phyloP scores from a whole-genome alignment of 2,113 vertebrate species.

The Phainopepla nitens region DNA sequence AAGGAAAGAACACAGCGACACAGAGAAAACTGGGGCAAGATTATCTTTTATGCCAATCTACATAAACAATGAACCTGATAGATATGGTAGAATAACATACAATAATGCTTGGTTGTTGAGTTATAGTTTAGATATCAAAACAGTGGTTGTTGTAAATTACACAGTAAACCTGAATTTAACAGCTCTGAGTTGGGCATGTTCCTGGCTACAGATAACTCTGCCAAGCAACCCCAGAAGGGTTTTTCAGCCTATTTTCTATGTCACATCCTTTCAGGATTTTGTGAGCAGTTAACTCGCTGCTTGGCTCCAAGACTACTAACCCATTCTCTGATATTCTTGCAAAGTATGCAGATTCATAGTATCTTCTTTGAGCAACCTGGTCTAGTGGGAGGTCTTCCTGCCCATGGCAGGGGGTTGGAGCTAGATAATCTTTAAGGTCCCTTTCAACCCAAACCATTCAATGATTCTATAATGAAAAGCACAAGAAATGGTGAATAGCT shows the following conservation, averaged over 20 bases:
- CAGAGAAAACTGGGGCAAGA: constrained; percentile 28
- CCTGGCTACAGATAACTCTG: neutral
- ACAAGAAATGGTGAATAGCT: neutral
- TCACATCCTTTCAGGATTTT: neutral
- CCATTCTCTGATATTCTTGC: neutral
- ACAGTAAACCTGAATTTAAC: neutral
- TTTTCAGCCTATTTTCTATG: neutral
- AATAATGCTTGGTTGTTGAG: neutral
- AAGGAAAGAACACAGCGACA: constrained; percentile 73
- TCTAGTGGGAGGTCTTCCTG: neutral
- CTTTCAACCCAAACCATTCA: neutral
- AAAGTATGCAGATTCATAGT: neutral
- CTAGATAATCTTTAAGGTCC: neutral
- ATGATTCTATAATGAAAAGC: neutral
- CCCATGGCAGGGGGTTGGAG: neutral
- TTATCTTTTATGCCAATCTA: constrained; percentile 33
- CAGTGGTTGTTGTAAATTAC: neutral
- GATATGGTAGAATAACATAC: neutral
- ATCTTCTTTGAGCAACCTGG: neutral
- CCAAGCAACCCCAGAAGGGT: neutral
- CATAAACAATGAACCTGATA: constrained; percentile 54
- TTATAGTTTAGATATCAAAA: neutral
- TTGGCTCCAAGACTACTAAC: neutral
- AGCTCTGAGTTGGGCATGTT: neutral
- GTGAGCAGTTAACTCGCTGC: neutral